These are phyloP conservation scores for Holacanthus passer DNA, from an alignment of 2,113 vertebrate genomes.

Conservation along the genomic window DNA sequence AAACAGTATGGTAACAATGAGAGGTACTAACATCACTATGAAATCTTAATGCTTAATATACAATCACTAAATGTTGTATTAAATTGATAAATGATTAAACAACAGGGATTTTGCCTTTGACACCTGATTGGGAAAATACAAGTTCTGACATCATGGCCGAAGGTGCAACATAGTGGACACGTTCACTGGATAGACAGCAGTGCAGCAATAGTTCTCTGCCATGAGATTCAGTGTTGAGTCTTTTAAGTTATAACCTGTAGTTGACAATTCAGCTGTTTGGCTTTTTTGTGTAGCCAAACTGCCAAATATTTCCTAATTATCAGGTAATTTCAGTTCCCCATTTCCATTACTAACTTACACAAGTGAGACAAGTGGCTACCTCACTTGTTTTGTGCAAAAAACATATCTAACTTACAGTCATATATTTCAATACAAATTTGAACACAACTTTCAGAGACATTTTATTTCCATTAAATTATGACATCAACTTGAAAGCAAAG, in stretches of 20 bases:
- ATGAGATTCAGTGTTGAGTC: not conserved
- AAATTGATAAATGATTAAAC: not conserved
- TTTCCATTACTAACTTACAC: not conserved
- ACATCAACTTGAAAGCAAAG: constrained; percentile 15
- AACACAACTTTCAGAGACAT: not conserved
- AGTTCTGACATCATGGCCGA: not conserved
- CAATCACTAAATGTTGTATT: not conserved
- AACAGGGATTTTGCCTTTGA: not conserved
- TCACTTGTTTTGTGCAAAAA: not conserved
- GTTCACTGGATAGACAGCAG: not conserved
- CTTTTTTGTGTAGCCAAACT: not conserved
- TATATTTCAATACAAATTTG: not conserved
- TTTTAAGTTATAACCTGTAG: not conserved
- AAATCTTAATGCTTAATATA: not conserved
- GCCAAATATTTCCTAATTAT: not conserved
- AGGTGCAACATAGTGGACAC: not conserved
- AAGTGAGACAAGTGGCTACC: not conserved
- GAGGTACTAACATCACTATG: no score
- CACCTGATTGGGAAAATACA: not conserved
- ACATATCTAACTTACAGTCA: not conserved
- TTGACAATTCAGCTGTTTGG: not conserved
- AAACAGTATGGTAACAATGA: not conserved
- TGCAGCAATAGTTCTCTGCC: not conserved
- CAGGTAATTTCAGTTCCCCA: not conserved
- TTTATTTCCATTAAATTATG: constrained; percentile 52